A percentile compares a stretch with the other conserved stretches of the same genome.
Conservation (phyloP, 1,140 invertebrate genomes). For the Aphelinus certus region DNA sequence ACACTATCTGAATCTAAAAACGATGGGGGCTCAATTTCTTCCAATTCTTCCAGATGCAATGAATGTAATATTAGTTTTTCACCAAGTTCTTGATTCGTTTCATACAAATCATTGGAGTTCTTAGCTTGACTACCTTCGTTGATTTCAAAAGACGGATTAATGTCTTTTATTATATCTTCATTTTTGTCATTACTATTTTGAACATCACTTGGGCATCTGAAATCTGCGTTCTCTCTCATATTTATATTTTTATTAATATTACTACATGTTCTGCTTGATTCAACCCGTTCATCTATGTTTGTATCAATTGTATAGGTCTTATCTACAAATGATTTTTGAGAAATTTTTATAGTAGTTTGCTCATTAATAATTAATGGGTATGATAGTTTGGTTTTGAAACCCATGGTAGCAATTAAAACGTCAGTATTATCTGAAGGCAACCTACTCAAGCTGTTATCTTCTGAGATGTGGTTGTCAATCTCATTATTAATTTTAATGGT, state of each 20-base stretch:
- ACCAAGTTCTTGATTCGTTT: slow-evolving; percentile 2
- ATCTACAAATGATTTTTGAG: slow-evolving; percentile 15
- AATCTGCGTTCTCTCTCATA: too few relatives aligned
- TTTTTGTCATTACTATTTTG: neutral
- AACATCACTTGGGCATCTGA: too few relatives aligned
- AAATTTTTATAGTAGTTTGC: slow-evolving; percentile 23
- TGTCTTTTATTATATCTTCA: neutral
- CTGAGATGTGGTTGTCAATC: neutral
- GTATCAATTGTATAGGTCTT: neutral
- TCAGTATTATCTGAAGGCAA: slow-evolving; percentile 32
- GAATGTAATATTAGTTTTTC: neutral
- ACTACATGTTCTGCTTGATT: neutral
- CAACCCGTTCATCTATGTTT: neutral
- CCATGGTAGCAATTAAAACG: slow-evolving; percentile 27
- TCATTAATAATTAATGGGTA: slow-evolving; percentile 32
- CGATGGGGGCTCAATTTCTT: slow-evolving; percentile 36
- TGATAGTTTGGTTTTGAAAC: slow-evolving; percentile 21
- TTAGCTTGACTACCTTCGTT: too few relatives aligned
- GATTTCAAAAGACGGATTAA: neutral
- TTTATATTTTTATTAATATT: neutral
- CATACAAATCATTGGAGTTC: neutral
- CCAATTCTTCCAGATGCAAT: neutral
- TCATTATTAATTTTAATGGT: too few relatives aligned
- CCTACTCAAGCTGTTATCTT: slow-evolving; percentile 20
- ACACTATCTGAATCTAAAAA: slow-evolving; percentile 25